phyloP scores from a whole-genome alignment of 2,888 invertebrate species.

The Zootermopsis nevadensis region DNA sequence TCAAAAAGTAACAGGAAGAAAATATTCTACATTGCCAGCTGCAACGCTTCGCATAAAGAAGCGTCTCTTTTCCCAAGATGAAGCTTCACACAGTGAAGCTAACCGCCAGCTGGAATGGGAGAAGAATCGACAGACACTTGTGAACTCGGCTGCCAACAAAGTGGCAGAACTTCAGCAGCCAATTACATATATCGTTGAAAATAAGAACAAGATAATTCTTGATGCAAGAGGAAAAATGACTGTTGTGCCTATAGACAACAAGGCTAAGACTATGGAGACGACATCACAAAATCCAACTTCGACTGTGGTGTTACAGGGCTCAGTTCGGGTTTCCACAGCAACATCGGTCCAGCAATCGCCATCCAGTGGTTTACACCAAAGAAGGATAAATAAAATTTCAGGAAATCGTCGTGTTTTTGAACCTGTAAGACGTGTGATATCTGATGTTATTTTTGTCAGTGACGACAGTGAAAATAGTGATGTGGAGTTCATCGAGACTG shows the following conservation, averaged over 20 bases:
- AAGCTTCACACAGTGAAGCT: background rate
- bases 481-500: constrained; percentile 7
- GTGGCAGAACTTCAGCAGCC: background rate
- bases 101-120: background rate
- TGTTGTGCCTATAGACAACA: background rate
- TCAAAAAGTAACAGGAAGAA: background rate
- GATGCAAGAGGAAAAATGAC: background rate
- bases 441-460: constrained; percentile 19
- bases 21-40: background rate
- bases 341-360: too few relatives aligned
- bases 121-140: background rate
- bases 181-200: background rate
- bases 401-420: too few relatives aligned
- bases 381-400: too few relatives aligned
- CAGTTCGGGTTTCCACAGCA: too few relatives aligned
- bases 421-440: background rate
- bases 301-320: too few relatives aligned
- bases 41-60: background rate
- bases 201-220: background rate
- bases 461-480: constrained; percentile 29
- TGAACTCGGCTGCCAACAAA: background rate
- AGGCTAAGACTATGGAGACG: background rate
- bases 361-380: too few relatives aligned
- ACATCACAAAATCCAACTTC: too few relatives aligned
- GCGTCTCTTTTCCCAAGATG: background rate